Evolutionary conservation across 2,113 vertebrate species (phyloP).

Genomic region (Amblyopsis rosae): DNA sequence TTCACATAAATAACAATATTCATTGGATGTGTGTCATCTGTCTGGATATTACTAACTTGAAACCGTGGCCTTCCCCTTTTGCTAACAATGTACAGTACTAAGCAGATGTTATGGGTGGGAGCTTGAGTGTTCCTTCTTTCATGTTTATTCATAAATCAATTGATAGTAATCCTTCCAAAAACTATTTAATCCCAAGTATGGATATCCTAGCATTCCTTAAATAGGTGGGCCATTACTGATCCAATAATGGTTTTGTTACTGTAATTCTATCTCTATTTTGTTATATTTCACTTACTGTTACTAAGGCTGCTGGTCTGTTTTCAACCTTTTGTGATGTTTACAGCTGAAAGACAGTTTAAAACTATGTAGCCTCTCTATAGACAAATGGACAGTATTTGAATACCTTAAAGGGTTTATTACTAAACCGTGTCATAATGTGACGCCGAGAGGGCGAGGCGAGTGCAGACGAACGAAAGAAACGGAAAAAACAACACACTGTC

Average conservation of each 20-base stretch:
- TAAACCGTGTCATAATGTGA: no score
- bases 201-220: background rate
- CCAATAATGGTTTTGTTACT: conserved; percentile 46
- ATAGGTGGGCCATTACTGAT: background rate
- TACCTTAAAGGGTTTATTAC: no score
- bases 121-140: background rate
- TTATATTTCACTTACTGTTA: no score
- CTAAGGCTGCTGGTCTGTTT: no score
- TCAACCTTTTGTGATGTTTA: no score
- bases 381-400: no score
- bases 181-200: background rate
- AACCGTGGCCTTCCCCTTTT: background rate
- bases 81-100: background rate
- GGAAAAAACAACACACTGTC: no score
- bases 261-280: conserved; percentile 11
- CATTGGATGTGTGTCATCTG: conserved; percentile 21
- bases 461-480: no score
- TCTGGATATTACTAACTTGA: conserved; percentile 21
- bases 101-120: background rate
- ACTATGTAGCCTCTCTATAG: no score
- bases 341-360: no score
- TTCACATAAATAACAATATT: background rate
- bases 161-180: background rate
- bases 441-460: no score
- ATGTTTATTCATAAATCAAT: background rate